phyloP scores from a whole-genome alignment of 2,113 vertebrate species.

The Tachysurus fulvidraco region DNA sequence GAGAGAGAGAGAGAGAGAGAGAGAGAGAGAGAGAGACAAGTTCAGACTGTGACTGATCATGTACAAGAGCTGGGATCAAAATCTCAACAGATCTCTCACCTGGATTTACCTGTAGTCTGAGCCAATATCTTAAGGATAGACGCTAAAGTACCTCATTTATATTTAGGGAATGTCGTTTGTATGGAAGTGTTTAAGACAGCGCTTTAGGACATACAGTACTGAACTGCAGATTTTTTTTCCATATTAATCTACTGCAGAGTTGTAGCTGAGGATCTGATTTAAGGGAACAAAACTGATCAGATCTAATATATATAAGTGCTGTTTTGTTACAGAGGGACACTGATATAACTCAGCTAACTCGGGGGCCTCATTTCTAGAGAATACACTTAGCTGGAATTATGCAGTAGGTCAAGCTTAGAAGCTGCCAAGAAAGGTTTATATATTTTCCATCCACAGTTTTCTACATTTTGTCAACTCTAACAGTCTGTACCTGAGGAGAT shows the following conservation, averaged over 20 bases:
- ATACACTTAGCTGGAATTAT: not conserved
- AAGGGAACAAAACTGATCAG: slow-evolving; percentile 21
- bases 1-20: not conserved
- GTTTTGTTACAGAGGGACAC: not conserved
- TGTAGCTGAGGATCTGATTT: not conserved
- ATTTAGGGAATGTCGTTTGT: slow-evolving; percentile 20
- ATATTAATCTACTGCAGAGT: not conserved
- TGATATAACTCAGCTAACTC: not conserved
- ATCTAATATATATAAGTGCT: not conserved
- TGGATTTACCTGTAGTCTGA: slow-evolving; percentile 48
- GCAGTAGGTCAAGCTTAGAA: not conserved
- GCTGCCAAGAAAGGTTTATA: not conserved
- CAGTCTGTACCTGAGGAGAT: not conserved
- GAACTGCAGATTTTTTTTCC: not conserved
- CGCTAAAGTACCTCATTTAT: not conserved
- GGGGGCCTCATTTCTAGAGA: not conserved
- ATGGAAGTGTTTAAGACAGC: not conserved
- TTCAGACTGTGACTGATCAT: not conserved
- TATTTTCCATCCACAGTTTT: slow-evolving; percentile 19
- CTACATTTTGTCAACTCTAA: not conserved
- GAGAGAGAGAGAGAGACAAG: not conserved
- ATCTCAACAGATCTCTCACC: slow-evolving; percentile 15
- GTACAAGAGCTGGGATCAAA: slow-evolving; percentile 22
- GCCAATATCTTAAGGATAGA: slow-evolving; percentile 56
- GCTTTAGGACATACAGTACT: slow-evolving; percentile 4